A percentile compares a stretch with the other conserved stretches of the same genome.
phyloP scores from a whole-genome alignment of 2,888 invertebrate species.

The Hetaerina titia region DNA sequence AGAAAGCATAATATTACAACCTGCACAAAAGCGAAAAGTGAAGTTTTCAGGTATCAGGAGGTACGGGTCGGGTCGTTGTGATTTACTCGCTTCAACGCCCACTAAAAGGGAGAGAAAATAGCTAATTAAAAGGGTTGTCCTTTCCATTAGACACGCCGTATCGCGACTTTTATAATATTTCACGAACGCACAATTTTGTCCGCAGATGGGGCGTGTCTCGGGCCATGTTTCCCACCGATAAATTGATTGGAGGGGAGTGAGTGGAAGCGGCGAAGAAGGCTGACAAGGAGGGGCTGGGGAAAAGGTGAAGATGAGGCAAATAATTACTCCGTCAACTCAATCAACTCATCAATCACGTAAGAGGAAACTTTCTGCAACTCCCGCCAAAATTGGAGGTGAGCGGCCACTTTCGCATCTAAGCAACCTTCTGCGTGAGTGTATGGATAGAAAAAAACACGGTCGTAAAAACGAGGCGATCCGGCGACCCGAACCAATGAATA shows the following conservation, averaged over 20 bases:
- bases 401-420: background rate
- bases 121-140: background rate
- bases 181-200: background rate
- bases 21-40: background rate
- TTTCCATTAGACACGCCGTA: background rate
- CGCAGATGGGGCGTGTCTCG: background rate
- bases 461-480: background rate
- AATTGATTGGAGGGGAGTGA: background rate
- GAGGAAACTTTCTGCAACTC: background rate
- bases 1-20: background rate
- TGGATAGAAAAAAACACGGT: background rate
- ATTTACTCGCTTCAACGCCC: background rate
- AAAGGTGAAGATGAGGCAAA: conserved; percentile 39
- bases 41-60: background rate
- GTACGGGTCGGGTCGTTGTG: background rate
- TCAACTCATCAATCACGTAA: conserved; percentile 16
- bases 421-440: background rate
- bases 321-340: conserved; percentile 35
- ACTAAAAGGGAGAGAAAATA: background rate
- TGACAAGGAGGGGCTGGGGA: background rate
- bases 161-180: background rate
- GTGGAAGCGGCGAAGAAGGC: background rate
- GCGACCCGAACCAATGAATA: background rate
- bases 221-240: background rate
- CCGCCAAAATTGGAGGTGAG: background rate